Conservation (phyloP, 2,888 invertebrate genomes). For the Parochlus steinenii region DNA sequence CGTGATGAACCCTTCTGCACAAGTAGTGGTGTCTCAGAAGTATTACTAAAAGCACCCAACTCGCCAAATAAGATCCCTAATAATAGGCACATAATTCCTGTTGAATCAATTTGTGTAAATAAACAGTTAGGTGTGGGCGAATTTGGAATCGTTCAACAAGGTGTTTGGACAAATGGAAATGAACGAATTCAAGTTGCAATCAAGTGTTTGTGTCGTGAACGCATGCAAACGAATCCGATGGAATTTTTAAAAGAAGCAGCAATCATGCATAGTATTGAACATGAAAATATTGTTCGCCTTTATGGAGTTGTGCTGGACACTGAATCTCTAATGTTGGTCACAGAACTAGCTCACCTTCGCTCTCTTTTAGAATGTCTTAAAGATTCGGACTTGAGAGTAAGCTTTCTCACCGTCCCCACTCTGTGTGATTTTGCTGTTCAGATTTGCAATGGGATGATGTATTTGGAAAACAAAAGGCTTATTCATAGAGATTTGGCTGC, state of each 20-base stretch:
- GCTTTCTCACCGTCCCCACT: conserved; percentile 74
- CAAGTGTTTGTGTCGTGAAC: conserved; percentile 85
- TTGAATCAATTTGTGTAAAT: conserved; percentile 81
- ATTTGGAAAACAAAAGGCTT: conserved; percentile 86
- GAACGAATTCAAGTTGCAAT: conserved; percentile 93
- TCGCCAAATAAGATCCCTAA: conserved; percentile 29
- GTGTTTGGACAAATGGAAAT: conserved; percentile 89
- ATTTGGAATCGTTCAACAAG: conserved; percentile 96
- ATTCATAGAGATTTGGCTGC: conserved; percentile 97
- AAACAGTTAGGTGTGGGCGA: conserved; percentile 93
- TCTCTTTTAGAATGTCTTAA: conserved; percentile 91
- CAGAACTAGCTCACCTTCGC: conserved; percentile 87
- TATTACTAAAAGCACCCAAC: conserved; percentile 22
- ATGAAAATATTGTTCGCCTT: conserved; percentile 90
- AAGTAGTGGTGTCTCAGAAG: conserved; percentile 17
- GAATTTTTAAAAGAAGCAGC: conserved; percentile 97
- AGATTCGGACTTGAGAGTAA: conserved; percentile 76
- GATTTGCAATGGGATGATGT: conserved; percentile 96
- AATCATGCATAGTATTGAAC: conserved; percentile 95
- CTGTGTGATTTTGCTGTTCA: conserved; percentile 92
- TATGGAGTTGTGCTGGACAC: conserved; percentile 94
- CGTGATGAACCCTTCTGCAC: conserved; percentile 7
- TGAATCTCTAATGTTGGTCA: conserved; percentile 64
- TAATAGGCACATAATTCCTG: conserved; percentile 77
- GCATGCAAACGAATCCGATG: conserved; percentile 90